phyloP scores from a whole-genome alignment of 2,888 invertebrate genomes.

The Andrena fulva region DNA sequence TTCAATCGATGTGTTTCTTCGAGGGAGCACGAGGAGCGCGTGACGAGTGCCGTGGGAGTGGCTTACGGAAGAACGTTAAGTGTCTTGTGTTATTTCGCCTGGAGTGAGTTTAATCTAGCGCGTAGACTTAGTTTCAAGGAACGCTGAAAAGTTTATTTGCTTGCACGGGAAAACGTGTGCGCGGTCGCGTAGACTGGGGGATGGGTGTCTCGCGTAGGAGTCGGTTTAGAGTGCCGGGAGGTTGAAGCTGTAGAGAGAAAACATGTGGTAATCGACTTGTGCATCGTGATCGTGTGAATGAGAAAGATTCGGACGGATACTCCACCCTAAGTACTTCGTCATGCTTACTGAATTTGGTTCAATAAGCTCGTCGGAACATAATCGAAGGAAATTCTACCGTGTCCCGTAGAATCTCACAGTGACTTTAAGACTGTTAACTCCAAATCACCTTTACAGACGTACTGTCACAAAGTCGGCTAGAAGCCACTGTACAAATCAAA shows the following conservation, averaged over 20 bases:
- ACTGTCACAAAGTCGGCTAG: too few relatives aligned
- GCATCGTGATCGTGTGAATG: too few relatives aligned
- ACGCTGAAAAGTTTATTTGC: slow-evolving; percentile 35
- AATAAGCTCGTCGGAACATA: too few relatives aligned
- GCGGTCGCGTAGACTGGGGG: not conserved
- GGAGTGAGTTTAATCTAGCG: slow-evolving; percentile 31
- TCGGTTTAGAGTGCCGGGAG: not conserved
- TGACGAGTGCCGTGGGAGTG: slow-evolving; percentile 15
- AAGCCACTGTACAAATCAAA: too few relatives aligned
- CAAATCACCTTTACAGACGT: too few relatives aligned
- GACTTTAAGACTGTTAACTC: too few relatives aligned
- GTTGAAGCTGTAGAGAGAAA: not conserved
- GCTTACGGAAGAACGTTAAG: slow-evolving; percentile 21
- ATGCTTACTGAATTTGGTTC: too few relatives aligned
- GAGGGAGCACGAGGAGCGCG: not conserved
- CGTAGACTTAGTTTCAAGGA: slow-evolving; percentile 10
- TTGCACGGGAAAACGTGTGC: slow-evolving; percentile 18
- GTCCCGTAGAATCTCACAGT: too few relatives aligned
- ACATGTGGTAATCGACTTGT: not conserved
- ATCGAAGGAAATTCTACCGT: too few relatives aligned
- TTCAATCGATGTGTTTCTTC: not conserved
- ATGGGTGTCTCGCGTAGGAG: not conserved
- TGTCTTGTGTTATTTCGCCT: slow-evolving; percentile 30
- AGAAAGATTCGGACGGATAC: too few relatives aligned
- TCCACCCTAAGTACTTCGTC: too few relatives aligned